phyloP scores from a whole-genome alignment of 1,140 invertebrate species.

The Anagrus nilaparvatae region DNA sequence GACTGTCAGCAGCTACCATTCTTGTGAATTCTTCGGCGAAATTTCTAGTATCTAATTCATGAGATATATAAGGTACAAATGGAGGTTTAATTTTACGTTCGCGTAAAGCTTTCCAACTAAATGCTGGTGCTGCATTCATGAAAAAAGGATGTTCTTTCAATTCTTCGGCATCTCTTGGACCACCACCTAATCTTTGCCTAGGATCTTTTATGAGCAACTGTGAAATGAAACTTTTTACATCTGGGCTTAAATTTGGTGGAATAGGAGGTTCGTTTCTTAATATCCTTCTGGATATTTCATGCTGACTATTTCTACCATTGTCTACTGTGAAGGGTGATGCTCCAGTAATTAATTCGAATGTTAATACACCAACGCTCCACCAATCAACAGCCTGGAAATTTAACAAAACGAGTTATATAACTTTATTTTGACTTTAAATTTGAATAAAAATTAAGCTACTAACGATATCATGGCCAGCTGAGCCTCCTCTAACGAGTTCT shows the following conservation, averaged over 20 bases:
- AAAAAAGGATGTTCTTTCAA: constrained; percentile 83
- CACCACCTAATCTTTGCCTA: constrained; percentile 70
- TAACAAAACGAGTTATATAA: constrained; percentile 16
- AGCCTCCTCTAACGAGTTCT: constrained; percentile 75
- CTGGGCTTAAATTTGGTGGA: constrained; percentile 55
- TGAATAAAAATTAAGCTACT: constrained; percentile 38
- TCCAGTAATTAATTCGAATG: constrained; percentile 93
- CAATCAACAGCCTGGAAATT: constrained; percentile 80
- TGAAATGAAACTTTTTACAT: constrained; percentile 56
- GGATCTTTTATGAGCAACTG: constrained; percentile 84
- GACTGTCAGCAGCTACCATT: constrained; percentile 82
- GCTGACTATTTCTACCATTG: constrained; percentile 82
- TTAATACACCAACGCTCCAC: constrained; percentile 96
- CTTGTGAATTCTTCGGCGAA: constrained; percentile 94
- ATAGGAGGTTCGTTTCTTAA: constrained; percentile 77
- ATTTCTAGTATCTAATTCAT: constrained; percentile 88
- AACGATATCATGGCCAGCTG: constrained; percentile 80
- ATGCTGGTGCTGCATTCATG: constrained; percentile 37
- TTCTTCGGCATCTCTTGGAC: constrained; percentile 67
- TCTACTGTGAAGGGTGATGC: constrained; percentile 96
- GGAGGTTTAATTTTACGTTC: constrained; percentile 66
- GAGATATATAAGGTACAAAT: constrained; percentile 68
- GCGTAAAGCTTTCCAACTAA: constrained; percentile 64
- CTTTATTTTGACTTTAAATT: constrained; percentile 6
- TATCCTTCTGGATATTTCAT: constrained; percentile 87